Evolutionary conservation across 1,140 invertebrate species (phyloP).

Genomic region (Phymorhynchus buccinoides): DNA sequence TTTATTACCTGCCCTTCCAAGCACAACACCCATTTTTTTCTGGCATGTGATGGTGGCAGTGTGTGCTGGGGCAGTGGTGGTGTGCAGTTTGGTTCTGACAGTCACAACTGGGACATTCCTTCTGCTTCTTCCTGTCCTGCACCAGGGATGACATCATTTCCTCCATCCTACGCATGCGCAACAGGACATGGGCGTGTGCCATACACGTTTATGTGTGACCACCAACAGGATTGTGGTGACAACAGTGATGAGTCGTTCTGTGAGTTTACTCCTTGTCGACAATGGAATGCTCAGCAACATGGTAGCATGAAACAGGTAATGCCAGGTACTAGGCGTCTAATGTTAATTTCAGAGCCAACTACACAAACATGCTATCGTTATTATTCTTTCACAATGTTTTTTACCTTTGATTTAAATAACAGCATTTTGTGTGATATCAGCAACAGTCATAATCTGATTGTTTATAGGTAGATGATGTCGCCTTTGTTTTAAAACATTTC

Average conservation of each 20-base stretch:
- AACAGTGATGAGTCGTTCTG: slow-evolving; percentile 21
- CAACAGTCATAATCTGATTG: too few species aligned
- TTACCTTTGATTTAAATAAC: too few species aligned
- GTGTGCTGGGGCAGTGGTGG: neutral
- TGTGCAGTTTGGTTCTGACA: neutral
- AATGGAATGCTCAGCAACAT: too few species aligned
- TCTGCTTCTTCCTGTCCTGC: neutral
- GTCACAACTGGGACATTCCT: neutral
- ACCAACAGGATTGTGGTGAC: neutral
- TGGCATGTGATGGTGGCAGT: slow-evolving; percentile 17
- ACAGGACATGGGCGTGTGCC: neutral
- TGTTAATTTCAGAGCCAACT: too few species aligned
- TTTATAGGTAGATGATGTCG: too few species aligned
- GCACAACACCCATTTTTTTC: slow-evolving; percentile 9
- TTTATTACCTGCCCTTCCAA: neutral
- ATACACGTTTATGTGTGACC: slow-evolving; percentile 38
- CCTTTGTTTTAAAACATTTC: too few species aligned
- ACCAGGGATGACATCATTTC: neutral
- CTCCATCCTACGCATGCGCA: slow-evolving; percentile 2
- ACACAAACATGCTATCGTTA: too few species aligned
- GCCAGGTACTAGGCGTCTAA: too few species aligned
- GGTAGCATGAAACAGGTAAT: neutral
- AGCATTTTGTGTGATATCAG: too few species aligned
- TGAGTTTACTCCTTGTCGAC: neutral
- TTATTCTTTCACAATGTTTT: too few species aligned